Percentiles rank a stretch among this genome's conserved stretches.
Evolutionary conservation across 2,797 vertebrate species (phyloP).

Genomic region (Brachyrhaphis roseni): DNA sequence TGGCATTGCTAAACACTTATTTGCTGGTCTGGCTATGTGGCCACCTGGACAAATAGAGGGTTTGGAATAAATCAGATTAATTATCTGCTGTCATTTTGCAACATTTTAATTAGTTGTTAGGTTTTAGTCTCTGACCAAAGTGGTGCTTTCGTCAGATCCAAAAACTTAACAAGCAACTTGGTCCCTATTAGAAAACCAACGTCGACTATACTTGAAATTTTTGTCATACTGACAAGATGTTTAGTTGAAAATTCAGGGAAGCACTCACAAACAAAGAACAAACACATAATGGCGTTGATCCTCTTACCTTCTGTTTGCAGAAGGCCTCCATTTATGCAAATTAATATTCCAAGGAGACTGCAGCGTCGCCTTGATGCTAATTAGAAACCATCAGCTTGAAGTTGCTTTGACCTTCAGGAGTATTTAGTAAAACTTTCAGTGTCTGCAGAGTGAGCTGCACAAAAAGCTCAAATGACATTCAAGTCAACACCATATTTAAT

Average conservation of each 20-base stretch:
- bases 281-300: slow-evolving; percentile 22
- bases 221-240: neutral
- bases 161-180: neutral
- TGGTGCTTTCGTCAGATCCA: neutral
- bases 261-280: neutral
- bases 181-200: neutral
- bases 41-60: neutral
- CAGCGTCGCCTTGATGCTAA: slow-evolving; percentile 45
- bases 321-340: slow-evolving; percentile 43
- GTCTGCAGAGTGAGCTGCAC: slow-evolving; percentile 1
- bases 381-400: slow-evolving; percentile 53
- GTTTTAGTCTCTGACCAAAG: neutral
- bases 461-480: neutral
- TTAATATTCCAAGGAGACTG: slow-evolving; percentile 63
- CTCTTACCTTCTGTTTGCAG: slow-evolving; percentile 11
- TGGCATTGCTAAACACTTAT: neutral
- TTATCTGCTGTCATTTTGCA: neutral
- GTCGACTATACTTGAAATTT: neutral
- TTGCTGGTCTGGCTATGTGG: neutral
- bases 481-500: neutral
- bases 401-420: slow-evolving; percentile 59
- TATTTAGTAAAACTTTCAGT: slow-evolving; percentile 38
- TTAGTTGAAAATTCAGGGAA: slow-evolving; percentile 1
- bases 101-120: neutral
- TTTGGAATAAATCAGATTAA: neutral